Evolutionary conservation across 2,888 invertebrate genomes (phyloP).

Genomic region (Deilephila porcellus): DNA sequence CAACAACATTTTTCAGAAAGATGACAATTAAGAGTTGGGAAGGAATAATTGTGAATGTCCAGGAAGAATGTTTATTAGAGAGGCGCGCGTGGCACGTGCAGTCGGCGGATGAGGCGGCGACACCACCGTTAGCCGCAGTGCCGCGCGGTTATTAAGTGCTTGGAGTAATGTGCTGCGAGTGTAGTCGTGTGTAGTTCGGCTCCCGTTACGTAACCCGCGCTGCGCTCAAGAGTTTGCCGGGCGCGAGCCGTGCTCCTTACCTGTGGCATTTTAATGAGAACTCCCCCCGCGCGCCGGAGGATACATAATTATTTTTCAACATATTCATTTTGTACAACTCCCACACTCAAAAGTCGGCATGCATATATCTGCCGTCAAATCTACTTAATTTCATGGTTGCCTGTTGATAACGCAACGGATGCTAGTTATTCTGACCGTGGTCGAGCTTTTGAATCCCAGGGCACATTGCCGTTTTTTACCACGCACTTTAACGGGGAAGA

Average conservation of each 20-base stretch:
- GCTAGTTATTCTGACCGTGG: too few relatives aligned
- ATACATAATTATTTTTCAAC: not conserved
- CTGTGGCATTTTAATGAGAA: not conserved
- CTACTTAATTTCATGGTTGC: too few relatives aligned
- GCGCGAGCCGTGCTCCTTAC: not conserved
- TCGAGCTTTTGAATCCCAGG: too few relatives aligned
- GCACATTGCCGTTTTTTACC: too few relatives aligned
- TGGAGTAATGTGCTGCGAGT: not conserved
- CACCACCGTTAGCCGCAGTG: slow-evolving; percentile 8
- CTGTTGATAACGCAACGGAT: too few relatives aligned
- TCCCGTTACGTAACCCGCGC: slow-evolving; percentile 11
- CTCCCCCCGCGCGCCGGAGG: not conserved
- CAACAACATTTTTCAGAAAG: too few relatives aligned
- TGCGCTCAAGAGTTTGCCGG: not conserved
- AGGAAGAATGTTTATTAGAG: not conserved
- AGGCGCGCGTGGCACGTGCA: not conserved
- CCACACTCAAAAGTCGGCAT: too few relatives aligned
- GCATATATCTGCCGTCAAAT: too few relatives aligned
- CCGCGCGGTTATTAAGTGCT: slow-evolving; percentile 5
- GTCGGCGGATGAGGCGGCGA: not conserved
- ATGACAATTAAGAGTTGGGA: too few relatives aligned
- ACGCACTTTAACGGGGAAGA: too few relatives aligned
- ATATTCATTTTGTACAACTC: not conserved
- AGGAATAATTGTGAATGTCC: not conserved
- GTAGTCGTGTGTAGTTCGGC: not conserved